Percentiles rank a stretch among this genome's conserved stretches.
phyloP scores from a whole-genome alignment of 2,113 vertebrate species.

The Chauna torquata region DNA sequence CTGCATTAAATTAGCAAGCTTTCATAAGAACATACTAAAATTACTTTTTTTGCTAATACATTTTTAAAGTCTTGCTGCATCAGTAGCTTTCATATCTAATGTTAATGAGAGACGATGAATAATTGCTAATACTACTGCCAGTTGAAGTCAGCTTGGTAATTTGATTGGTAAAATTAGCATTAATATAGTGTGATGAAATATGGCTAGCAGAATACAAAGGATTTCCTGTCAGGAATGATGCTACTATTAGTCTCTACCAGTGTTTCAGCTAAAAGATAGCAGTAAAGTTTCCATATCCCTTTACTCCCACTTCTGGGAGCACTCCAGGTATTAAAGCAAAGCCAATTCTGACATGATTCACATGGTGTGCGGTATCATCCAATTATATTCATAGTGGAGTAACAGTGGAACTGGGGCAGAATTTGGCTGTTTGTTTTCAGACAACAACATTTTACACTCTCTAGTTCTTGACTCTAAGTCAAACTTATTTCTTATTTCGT shows the following conservation, averaged over 20 bases:
- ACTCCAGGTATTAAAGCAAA: background rate
- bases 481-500: background rate
- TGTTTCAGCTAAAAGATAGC: background rate
- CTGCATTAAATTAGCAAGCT: background rate
- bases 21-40: background rate
- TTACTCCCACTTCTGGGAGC: background rate
- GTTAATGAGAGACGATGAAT: background rate
- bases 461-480: background rate
- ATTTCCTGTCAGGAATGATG: background rate
- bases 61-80: background rate
- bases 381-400: background rate
- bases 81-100: background rate
- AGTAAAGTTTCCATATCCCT: background rate
- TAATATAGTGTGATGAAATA: background rate
- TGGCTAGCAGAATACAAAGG: background rate
- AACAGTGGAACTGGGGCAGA: background rate
- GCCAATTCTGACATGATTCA: background rate
- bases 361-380: background rate
- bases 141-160: background rate
- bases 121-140: background rate
- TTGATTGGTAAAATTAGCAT: slow-evolving; percentile 21
- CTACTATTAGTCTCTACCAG: background rate
- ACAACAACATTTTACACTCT: background rate
- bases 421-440: background rate
- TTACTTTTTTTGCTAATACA: background rate